phyloP scores from a whole-genome alignment of 1,140 invertebrate species.

The Drosophila kurseongensis region DNA sequence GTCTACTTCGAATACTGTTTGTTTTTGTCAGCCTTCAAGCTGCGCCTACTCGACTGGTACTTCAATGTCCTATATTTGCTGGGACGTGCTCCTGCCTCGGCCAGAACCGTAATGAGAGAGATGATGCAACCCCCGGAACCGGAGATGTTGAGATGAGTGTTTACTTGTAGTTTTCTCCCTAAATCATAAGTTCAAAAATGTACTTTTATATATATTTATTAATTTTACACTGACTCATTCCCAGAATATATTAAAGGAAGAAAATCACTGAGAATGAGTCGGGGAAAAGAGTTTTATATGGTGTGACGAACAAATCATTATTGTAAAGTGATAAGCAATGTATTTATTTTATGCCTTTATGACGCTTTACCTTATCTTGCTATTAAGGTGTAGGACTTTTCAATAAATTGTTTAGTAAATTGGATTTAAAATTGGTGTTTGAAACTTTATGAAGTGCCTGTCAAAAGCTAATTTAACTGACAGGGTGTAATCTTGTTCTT shows the following conservation, averaged over 20 bases:
- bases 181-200: slow-evolving; percentile 15
- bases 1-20: slow-evolving; percentile 75
- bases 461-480: neutral
- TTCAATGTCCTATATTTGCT: slow-evolving; percentile 67
- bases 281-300: neutral
- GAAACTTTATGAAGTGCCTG: neutral
- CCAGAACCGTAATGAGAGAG: slow-evolving; percentile 57
- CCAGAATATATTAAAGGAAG: neutral
- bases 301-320: neutral
- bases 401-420: neutral
- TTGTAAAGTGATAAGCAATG: neutral
- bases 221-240: neutral
- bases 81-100: slow-evolving; percentile 69
- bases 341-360: slow-evolving; percentile 3
- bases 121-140: slow-evolving; percentile 29
- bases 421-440: neutral
- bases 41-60: slow-evolving; percentile 57
- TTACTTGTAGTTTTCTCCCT: neutral
- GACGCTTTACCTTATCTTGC: neutral
- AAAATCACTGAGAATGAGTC: neutral
- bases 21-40: slow-evolving; percentile 41
- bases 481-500: neutral
- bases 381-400: slow-evolving; percentile 1
- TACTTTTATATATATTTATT: neutral
- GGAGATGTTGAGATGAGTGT: neutral